Conservation (phyloP, 2,797 vertebrate genomes). For the Trematomus bernacchii region DNA sequence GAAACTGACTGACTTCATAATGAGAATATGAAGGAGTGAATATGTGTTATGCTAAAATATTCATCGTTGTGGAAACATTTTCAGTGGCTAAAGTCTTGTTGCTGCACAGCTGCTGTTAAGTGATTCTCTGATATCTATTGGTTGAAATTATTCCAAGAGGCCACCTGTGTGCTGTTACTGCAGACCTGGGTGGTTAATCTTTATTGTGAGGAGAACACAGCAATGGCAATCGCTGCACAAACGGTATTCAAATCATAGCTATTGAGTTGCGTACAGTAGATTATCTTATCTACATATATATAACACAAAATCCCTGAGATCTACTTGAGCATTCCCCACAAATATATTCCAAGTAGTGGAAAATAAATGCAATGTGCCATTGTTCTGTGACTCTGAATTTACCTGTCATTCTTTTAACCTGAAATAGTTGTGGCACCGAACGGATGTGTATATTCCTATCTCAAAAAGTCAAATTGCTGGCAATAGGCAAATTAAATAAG, state of each 20-base stretch:
- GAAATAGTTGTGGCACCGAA: conserved; percentile 74
- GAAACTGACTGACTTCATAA: not conserved
- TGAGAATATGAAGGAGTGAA: conserved; percentile 10
- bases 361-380: conserved; percentile 68
- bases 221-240: conserved; percentile 44
- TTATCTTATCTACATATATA: conserved; percentile 76
- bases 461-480: conserved; percentile 79
- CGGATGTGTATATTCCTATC: conserved; percentile 69
- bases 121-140: conserved; percentile 28
- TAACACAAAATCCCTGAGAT: conserved; percentile 47
- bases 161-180: conserved; percentile 47
- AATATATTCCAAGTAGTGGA: conserved; percentile 78
- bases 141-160: conserved; percentile 49
- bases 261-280: conserved; percentile 42
- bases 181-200: conserved; percentile 64
- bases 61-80: not conserved
- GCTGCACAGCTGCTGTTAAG: conserved; percentile 3
- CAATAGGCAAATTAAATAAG: conserved; percentile 70
- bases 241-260: conserved; percentile 71
- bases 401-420: conserved; percentile 73
- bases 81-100: conserved; percentile 3
- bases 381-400: conserved; percentile 73
- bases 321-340: conserved; percentile 47
- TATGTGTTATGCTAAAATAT: conserved; percentile 10
- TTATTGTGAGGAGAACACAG: conserved; percentile 36